Percentiles rank a stretch among this genome's conserved stretches.
Conservation (phyloP, 2,797 vertebrate species). For the Liparis tanakae region DNA sequence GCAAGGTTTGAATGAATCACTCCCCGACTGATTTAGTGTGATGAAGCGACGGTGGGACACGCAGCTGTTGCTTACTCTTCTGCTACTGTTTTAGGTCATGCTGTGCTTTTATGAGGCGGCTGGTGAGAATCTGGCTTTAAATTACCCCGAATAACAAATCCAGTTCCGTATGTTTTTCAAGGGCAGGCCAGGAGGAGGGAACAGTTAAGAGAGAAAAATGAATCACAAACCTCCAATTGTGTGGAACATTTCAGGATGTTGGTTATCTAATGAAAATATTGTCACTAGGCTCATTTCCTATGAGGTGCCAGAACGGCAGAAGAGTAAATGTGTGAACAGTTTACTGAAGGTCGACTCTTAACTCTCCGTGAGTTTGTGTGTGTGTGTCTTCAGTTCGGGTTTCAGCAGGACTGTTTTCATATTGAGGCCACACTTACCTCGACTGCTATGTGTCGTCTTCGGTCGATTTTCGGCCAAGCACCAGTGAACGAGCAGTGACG, state of each 20-base stretch:
- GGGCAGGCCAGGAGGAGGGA: slow-evolving; percentile 46
- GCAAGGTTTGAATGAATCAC: slow-evolving; percentile 29
- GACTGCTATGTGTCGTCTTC: slow-evolving; percentile 69
- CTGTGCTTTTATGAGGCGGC: slow-evolving; percentile 60
- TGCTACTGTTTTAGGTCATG: slow-evolving; percentile 54
- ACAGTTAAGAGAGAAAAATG: slow-evolving; percentile 66
- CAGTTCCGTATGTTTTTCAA: slow-evolving; percentile 74
- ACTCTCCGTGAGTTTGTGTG: slow-evolving; percentile 66
- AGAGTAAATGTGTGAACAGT: slow-evolving; percentile 87
- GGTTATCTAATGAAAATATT: slow-evolving; percentile 93
- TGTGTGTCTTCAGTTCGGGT: slow-evolving; percentile 78
- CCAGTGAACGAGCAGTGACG: slow-evolving; percentile 57
- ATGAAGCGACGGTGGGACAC: slow-evolving; percentile 31
- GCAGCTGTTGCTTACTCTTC: slow-evolving; percentile 15
- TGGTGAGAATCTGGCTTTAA: slow-evolving; percentile 56
- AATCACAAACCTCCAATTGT: slow-evolving; percentile 84
- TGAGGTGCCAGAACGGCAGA: slow-evolving; percentile 82
- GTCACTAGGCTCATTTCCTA: slow-evolving; percentile 90
- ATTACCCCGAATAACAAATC: slow-evolving; percentile 77
- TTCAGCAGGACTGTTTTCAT: slow-evolving; percentile 82
- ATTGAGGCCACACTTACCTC: slow-evolving; percentile 77
- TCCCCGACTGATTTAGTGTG: slow-evolving; percentile 29
- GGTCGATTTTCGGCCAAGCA: slow-evolving; percentile 58
- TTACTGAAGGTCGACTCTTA: slow-evolving; percentile 82
- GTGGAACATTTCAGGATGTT: slow-evolving; percentile 81